Evolutionary conservation across 2,113 vertebrate species (phyloP).

Genomic region (Cettia cetti): DNA sequence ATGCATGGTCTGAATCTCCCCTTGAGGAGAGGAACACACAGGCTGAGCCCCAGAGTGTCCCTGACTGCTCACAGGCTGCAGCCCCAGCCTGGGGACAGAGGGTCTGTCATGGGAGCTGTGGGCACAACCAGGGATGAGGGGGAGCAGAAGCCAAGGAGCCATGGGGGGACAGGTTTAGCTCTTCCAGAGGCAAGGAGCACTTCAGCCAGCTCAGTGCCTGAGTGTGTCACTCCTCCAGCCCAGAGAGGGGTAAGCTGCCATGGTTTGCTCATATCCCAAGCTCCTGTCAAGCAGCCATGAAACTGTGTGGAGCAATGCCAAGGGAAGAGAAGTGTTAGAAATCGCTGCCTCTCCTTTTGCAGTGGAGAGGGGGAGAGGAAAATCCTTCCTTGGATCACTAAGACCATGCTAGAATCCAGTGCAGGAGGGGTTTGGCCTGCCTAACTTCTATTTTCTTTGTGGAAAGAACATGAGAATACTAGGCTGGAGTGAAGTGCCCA

Average conservation of each 20-base stretch:
- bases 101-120: not conserved
- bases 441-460: not conserved
- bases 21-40: not conserved
- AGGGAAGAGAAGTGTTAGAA: not conserved
- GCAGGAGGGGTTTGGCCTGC: not conserved
- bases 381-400: not conserved
- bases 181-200: not conserved
- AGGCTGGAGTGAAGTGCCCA: not conserved
- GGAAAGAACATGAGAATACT: not conserved
- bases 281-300: not conserved
- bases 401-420: not conserved
- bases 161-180: not conserved
- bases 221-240: not conserved
- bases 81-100: not conserved
- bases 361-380: not conserved
- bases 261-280: not conserved
- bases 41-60: not conserved
- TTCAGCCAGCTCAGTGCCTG: not conserved
- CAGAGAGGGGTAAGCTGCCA: not conserved
- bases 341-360: not conserved
- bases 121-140: rapidly evolving
- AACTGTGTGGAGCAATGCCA: not conserved
- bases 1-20: not conserved
- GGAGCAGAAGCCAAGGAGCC: not conserved
- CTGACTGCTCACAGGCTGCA: not conserved